Conservation (phyloP, 2,888 invertebrate genomes). For the Criorhina ranunculi region DNA sequence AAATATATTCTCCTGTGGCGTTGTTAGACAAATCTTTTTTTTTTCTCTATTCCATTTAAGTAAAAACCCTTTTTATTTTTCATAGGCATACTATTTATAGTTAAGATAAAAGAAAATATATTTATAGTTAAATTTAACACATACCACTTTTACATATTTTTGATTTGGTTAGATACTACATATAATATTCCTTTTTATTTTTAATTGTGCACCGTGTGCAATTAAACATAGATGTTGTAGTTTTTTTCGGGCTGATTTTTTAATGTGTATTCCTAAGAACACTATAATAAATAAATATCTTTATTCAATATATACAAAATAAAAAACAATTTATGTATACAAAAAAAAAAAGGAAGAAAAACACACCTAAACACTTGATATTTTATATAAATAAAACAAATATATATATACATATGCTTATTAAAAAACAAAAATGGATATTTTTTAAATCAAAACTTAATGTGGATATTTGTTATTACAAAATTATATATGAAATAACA, state of each 20-base stretch:
- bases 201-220: constrained; percentile 67
- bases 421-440: constrained; percentile 44
- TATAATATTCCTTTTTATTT: too few relatives aligned
- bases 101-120: constrained; percentile 30
- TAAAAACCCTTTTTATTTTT: constrained; percentile 11
- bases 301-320: constrained; percentile 34
- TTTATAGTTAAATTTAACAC: constrained; percentile 52
- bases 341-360: constrained; percentile 32
- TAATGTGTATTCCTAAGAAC: constrained; percentile 50
- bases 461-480: constrained; percentile 69
- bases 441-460: constrained; percentile 61
- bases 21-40: constrained; percentile 35
- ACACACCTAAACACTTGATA: constrained; percentile 66
- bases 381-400: constrained; percentile 26
- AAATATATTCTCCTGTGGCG: constrained; percentile 33
- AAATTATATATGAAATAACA: constrained; percentile 27
- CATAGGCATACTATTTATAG: constrained; percentile 12
- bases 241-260: constrained; percentile 59
- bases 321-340: constrained; percentile 57
- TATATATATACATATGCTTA: too few relatives aligned
- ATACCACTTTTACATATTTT: constrained; percentile 58
- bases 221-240: constrained; percentile 59
- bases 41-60: constrained; percentile 14
- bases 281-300: constrained; percentile 34
- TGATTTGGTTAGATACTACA: constrained; percentile 11